Evolutionary conservation across 2,797 vertebrate genomes (phyloP), one percentile per base, ranked within the genome.

Genomic region (Alca torda): DNA sequence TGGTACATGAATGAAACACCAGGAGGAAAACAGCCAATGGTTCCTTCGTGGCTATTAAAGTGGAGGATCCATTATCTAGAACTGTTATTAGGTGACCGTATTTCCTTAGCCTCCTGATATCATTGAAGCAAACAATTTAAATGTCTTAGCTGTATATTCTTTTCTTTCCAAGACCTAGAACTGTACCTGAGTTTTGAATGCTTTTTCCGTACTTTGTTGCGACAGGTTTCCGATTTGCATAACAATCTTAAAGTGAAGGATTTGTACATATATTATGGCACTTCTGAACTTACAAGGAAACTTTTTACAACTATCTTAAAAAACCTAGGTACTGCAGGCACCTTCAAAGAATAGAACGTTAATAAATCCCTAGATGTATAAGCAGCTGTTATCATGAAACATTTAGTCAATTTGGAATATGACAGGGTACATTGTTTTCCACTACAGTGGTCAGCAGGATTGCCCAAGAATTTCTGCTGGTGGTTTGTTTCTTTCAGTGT

Each of bases 1-100:
- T 19, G 13, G 30, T 28, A 43, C 13, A 3, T 64, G 31, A 63
- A 56, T 72, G 37, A 69, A 89, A 60, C 0, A 0, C 10, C 16
- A 39, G 33, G 26, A 43, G 65, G 65, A 30, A 73, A 68, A 5
- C 3, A 31, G 18, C 7, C 16, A 35, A 1, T 24, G 10, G 5
- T 54, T 79, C 43, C 14, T 86, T 53, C 4, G 9, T n/a, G 41
- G 23, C 18, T 67, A 7, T 53, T 13, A 28, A 78, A 73, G 43
- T 50, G 37, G 25, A 64, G 3, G 14, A 24, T 56, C n/a, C 37
- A 37, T 73, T 77, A 82, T 68, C 13, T 82, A 17, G 48, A 79
- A 16, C 21, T 51, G 23, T 68, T 87, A 28, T n/a, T 31, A 59
- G 28, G 9, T 65, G 30, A 41, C n/a, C 6, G 5, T 16, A 41